These are phyloP conservation scores for Polypedilum vanderplanki DNA, from an alignment of 1,140 invertebrate genomes.

Conservation along the genomic window DNA sequence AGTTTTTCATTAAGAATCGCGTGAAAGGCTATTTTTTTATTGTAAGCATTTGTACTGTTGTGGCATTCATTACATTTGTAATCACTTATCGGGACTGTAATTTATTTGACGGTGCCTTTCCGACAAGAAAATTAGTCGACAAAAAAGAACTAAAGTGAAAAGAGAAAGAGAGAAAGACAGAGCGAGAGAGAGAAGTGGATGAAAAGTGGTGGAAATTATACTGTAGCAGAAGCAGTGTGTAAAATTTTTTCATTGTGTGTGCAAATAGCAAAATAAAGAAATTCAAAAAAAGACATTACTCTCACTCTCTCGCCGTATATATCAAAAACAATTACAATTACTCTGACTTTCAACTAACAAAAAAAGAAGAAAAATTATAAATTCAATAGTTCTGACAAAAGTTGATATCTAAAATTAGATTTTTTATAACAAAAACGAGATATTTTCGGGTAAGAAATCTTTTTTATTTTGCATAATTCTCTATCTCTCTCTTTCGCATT, in stretches of 20 bases:
- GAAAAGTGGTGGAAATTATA: slow-evolving; percentile 12
- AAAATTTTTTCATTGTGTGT: background rate
- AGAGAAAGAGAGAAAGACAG: background rate
- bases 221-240: background rate
- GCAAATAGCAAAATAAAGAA: background rate
- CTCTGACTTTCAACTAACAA: background rate
- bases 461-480: slow-evolving; percentile 24
- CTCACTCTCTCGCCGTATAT: background rate
- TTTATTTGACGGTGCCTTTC: slow-evolving; percentile 6
- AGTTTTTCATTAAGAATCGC: background rate
- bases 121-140: background rate
- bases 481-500: background rate
- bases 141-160: background rate
- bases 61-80: background rate
- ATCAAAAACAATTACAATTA: background rate
- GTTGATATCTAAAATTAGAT: slow-evolving; percentile 26
- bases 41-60: background rate
- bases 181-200: background rate
- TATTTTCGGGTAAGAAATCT: slow-evolving; percentile 25
- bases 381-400: background rate
- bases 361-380: background rate
- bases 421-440: slow-evolving; percentile 18
- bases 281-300: background rate
- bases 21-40: background rate
- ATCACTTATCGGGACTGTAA: background rate